Base-by-base conservation (phyloP, 2,113 vertebrate species). In the Pseudonaja textilis region DNA sequence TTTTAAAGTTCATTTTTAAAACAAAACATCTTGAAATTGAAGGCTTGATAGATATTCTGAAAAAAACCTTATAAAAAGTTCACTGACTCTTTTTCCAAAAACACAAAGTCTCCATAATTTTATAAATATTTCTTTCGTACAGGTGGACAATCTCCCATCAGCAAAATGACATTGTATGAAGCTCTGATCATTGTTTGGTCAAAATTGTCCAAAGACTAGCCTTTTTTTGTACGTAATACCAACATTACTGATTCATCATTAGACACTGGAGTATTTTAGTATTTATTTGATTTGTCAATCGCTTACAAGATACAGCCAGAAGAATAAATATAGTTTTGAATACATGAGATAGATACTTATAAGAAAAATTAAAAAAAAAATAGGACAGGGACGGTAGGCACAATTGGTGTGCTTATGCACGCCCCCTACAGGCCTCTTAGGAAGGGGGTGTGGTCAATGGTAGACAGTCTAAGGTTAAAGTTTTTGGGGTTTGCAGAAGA, bases 181-280 rank as follows among this genome's bases (percentile, higher is more conserved):
- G 10, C 12, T 22, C n/a, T 59, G 8, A 20, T 86, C 22, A 42
- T 81, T 55, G 29, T 57, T 57, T 96, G 90, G 89, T 95, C 96
- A 93, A 18, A 92, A 95, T 93, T 91, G 52, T 2, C 88, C 69
- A 42, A 94, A 39, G 0, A 4, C 42, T 89, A 85, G 16, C 42
- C 94, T 81, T 89, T 92, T 85, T 93, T 85, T 61, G 34, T 56
- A 87, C 92, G 47, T 88, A 96, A 89, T 74, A 42, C 55, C 86
- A 94, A 93, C 74, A 93, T 89, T 87, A 94, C 87, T 93, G 29
- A 81, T 81, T 20, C 74, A 81, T 81, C 20, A 22, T 81, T 42
- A 81, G 34, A 42, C 7, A 22, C 7, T 74, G n/a, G 34, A 42
- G 45, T 45, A 45, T 45, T 45, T 45, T 45, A 45, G 45, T 45